phyloP scores from a whole-genome alignment of 2,797 vertebrate species.

The Erpetoichthys calabaricus region DNA sequence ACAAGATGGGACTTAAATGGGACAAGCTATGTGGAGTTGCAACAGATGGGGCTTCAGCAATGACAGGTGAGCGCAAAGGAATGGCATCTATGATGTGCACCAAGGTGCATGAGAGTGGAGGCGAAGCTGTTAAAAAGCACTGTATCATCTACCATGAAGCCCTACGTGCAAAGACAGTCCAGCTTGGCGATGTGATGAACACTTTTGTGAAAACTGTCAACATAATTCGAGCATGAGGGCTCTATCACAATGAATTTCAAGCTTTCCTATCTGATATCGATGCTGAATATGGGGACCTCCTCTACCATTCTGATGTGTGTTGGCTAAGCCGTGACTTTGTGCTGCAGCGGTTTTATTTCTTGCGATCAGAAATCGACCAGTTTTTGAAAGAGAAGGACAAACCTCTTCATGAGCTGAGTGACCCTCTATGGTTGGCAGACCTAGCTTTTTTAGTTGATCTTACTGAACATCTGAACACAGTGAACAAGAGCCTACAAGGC shows the following conservation, averaged over 20 bases:
- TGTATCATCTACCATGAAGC: too few species aligned
- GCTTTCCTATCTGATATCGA: conserved; percentile 18
- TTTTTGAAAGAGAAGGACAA: conserved; percentile 15
- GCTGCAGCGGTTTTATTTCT: conserved; percentile 12
- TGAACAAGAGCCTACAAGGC: not conserved
- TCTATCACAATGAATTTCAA: conserved; percentile 17
- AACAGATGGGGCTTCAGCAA: too few species aligned
- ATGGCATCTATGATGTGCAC: too few species aligned
- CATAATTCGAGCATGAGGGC: conserved; percentile 8
- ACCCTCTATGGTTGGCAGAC: conserved; percentile 16
- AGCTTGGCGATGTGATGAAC: too few species aligned
- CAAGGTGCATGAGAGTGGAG: too few species aligned
- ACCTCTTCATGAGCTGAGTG: conserved; percentile 17
- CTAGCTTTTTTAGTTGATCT: conserved; percentile 16
- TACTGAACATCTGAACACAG: conserved; percentile 6
- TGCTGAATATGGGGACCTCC: conserved; percentile 18
- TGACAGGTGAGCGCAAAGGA: too few species aligned
- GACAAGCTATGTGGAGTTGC: too few species aligned
- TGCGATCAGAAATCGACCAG: conserved; percentile 15
- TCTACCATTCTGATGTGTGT: conserved; percentile 15
- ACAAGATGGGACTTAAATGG: too few species aligned
- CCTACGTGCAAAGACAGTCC: too few species aligned
- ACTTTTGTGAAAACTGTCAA: conserved; percentile 15
- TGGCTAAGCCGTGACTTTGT: conserved; percentile 10
- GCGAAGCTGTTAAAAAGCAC: too few species aligned